Percentiles rank a stretch among this genome's conserved stretches.
Conservation (phyloP, 2,888 invertebrate genomes). For the Frankliniella intonsa region DNA sequence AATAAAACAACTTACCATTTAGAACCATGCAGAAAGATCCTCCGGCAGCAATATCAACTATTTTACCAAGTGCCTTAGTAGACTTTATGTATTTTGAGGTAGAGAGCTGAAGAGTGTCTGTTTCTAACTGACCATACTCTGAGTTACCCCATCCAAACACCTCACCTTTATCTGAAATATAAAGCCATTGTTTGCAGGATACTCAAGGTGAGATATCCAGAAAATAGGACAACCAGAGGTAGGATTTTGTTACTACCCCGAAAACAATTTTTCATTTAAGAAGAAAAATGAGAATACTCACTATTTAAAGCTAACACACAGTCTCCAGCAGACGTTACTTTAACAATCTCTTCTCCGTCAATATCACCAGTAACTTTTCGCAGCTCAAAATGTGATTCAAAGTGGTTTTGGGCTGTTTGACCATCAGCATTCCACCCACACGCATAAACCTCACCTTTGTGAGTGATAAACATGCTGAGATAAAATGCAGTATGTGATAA, state of each 20-base stretch:
- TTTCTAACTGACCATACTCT: slow-evolving; percentile 80
- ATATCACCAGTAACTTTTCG: slow-evolving; percentile 73
- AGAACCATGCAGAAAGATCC: slow-evolving; percentile 81
- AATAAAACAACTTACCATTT: slow-evolving; percentile 57
- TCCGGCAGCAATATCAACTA: slow-evolving; percentile 75
- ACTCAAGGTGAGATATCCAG: too few species aligned
- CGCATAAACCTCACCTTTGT: slow-evolving; percentile 72
- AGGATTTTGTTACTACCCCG: too few species aligned
- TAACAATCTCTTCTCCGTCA: slow-evolving; percentile 71
- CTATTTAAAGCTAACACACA: slow-evolving; percentile 85
- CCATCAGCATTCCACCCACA: slow-evolving; percentile 96
- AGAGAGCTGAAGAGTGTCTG: slow-evolving; percentile 64
- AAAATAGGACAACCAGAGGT: too few species aligned
- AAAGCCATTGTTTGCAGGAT: too few species aligned
- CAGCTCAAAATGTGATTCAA: slow-evolving; percentile 55
- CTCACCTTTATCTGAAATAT: slow-evolving; percentile 69
- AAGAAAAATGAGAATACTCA: slow-evolving; percentile 43
- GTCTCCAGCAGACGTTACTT: slow-evolving; percentile 75
- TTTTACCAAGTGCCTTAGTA: slow-evolving; percentile 64
- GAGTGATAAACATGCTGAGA: slow-evolving; percentile 69
- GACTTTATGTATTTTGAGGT: slow-evolving; percentile 62
- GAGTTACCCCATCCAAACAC: slow-evolving; percentile 97
- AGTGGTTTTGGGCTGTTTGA: slow-evolving; percentile 79
- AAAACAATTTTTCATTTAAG: slow-evolving; percentile 26
- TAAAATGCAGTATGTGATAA: slow-evolving; percentile 25